A percentile compares a stretch with the other conserved stretches of the same genome.
phyloP scores from a whole-genome alignment of 2,113 vertebrate genomes.

The Muntiacus reevesi region DNA sequence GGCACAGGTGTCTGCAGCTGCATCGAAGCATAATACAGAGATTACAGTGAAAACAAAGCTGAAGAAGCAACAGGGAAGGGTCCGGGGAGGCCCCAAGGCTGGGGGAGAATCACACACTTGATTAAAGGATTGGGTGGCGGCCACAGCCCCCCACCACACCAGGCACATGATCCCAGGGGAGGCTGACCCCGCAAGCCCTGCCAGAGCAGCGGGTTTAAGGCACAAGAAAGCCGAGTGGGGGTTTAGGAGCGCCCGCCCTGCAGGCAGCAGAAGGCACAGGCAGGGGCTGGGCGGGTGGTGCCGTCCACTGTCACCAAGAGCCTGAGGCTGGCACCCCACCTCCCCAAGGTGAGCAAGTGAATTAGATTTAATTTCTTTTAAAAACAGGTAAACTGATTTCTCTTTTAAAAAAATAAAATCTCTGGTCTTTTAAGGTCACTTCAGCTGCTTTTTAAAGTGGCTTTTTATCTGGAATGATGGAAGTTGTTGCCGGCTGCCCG shows the following conservation, averaged over 20 bases:
- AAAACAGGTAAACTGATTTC: conserved; percentile 87
- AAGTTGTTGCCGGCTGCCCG: conserved; percentile 76
- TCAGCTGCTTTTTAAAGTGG: conserved; percentile 89
- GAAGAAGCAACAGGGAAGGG: conserved; percentile 56
- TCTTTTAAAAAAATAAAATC: conserved; percentile 88
- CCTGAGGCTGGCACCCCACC: conserved; percentile 73
- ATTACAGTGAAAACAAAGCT: conserved; percentile 72
- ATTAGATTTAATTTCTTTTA: conserved; percentile 81
- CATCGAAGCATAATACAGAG: conserved; percentile 77
- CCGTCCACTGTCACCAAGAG: conserved; percentile 45
- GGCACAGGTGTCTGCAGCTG: conserved; percentile 79
- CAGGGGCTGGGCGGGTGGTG: neutral
- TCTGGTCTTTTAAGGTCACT: conserved; percentile 89
- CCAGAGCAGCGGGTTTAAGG: conserved; percentile 74
- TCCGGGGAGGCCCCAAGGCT: neutral
- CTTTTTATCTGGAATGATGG: conserved; percentile 87
- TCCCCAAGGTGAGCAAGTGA: conserved; percentile 77
- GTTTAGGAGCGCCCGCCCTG: conserved; percentile 14
- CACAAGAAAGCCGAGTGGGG: conserved; percentile 76
- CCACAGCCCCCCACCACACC: neutral
- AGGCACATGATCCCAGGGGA: neutral
- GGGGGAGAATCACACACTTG: conserved; percentile 40
- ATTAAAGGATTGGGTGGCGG: neutral
- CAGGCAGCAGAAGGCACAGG: conserved; percentile 58
- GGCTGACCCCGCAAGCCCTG: neutral